A percentile compares a stretch with the other conserved stretches of the same genome.
Evolutionary conservation across 2,113 vertebrate genomes (phyloP).

Genomic region (Nerophis ophidion): DNA sequence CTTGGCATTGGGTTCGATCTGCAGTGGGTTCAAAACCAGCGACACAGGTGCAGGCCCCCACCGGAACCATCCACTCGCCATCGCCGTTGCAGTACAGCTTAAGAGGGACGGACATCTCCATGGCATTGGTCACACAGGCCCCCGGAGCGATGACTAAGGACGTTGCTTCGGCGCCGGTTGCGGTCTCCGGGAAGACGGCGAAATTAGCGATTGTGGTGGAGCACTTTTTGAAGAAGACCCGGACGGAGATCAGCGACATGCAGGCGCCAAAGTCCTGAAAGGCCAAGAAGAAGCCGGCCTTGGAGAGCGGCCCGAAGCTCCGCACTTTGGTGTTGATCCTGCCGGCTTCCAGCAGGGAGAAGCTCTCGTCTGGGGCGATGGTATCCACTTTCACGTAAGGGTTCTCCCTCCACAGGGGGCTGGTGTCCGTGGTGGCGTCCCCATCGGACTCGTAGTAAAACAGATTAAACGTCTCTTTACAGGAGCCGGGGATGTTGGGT

Average conservation of each 20-base stretch:
- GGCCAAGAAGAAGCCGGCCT: conserved; percentile 92
- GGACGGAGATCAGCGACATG: conserved; percentile 95
- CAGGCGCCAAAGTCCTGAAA: conserved; percentile 97
- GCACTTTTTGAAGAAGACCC: conserved; percentile 97
- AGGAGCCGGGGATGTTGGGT: conserved; percentile 96
- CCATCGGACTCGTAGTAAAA: conserved; percentile 95
- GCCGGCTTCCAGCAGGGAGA: conserved; percentile 87
- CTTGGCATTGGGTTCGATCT: conserved; percentile 88
- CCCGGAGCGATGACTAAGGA: conserved; percentile 93
- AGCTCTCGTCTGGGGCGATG: conserved; percentile 94
- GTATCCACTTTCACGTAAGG: conserved; percentile 99
- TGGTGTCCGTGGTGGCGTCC: conserved; percentile 83
- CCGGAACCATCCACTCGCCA: conserved; percentile 97
- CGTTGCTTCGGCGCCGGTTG: conserved; percentile 91
- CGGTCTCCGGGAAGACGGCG: conserved; percentile 91
- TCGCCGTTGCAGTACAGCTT: conserved; percentile 98
- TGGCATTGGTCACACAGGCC: conserved; percentile 86
- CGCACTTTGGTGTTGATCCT: conserved; percentile 96
- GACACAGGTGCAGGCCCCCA: conserved; percentile 91
- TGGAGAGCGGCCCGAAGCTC: conserved; percentile 95
- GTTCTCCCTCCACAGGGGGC: conserved; percentile 96
- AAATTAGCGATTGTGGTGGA: conserved; percentile 92
- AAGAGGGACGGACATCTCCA: conserved; percentile 92
- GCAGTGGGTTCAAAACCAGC: conserved; percentile 84
- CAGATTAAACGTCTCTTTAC: conserved; percentile 98